Conservation (phyloP, 2,113 vertebrate species). For the Neoarius graeffei region DNA sequence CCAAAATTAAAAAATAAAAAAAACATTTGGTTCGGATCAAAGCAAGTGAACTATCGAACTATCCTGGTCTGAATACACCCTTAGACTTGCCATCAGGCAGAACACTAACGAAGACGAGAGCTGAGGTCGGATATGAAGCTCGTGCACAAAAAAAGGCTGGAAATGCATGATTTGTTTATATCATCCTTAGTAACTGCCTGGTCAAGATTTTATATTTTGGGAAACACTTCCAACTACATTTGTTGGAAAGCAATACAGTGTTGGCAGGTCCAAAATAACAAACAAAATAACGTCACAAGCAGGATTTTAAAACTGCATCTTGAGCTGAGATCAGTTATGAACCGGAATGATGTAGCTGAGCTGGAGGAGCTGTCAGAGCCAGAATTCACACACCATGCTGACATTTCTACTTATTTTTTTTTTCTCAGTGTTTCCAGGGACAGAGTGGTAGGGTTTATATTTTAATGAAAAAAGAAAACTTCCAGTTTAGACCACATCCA, state of each 20-base stretch:
- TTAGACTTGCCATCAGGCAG: too few relatives aligned
- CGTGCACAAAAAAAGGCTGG: background rate
- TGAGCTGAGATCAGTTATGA: background rate
- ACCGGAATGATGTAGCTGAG: background rate
- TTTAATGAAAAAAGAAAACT: background rate
- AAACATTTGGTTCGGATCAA: too few relatives aligned
- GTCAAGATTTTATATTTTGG: background rate
- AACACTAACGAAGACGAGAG: too few relatives aligned
- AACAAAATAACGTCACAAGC: too few relatives aligned
- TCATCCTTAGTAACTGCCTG: background rate
- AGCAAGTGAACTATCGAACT: too few relatives aligned
- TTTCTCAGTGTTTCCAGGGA: background rate
- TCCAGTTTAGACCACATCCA: background rate
- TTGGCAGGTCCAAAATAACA: background rate
- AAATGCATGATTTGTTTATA: background rate
- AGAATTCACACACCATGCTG: too few relatives aligned
- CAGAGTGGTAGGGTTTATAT: constrained; percentile 1
- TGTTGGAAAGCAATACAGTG: background rate
- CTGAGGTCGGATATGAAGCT: background rate
- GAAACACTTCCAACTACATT: background rate
- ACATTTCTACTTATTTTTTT: too few relatives aligned
- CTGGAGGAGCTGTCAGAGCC: background rate
- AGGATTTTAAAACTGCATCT: background rate
- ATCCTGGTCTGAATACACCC: too few relatives aligned
- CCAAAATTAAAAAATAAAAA: too few relatives aligned